A percentile compares a stretch with the other conserved stretches of the same genome.
Evolutionary conservation across 2,797 vertebrate genomes (phyloP).

Genomic region (Vultur gryphus): DNA sequence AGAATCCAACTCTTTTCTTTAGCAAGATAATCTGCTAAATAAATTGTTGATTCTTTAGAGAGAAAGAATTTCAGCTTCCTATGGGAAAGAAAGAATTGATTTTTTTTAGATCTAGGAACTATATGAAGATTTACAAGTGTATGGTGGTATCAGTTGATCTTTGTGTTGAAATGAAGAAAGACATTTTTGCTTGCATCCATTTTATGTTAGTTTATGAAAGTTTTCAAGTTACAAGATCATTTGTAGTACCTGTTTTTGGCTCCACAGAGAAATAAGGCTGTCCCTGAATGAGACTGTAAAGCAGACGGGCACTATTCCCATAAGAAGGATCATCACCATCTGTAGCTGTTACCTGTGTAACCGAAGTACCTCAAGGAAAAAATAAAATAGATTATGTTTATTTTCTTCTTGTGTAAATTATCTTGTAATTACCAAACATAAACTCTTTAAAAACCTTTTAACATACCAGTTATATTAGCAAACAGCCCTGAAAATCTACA

Average conservation of each 20-base stretch:
- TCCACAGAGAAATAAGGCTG: slow-evolving; percentile 97
- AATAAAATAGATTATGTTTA: not conserved
- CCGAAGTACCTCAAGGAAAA: slow-evolving; percentile 83
- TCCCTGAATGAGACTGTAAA: slow-evolving; percentile 89
- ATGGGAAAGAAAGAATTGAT: not conserved
- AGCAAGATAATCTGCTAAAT: not conserved
- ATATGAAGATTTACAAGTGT: not conserved
- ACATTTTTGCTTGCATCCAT: not conserved
- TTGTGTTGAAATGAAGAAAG: not conserved
- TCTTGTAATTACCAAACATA: not conserved
- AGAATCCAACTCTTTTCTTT: not conserved
- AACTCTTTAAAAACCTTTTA: not conserved
- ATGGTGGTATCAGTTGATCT: not conserved
- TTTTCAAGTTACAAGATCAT: not conserved
- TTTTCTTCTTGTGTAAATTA: not conserved
- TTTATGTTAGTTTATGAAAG: not conserved
- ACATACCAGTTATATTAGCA: not conserved
- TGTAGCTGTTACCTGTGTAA: slow-evolving; percentile 90
- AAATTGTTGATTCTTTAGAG: not conserved
- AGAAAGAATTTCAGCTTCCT: not conserved
- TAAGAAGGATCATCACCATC: slow-evolving; percentile 87
- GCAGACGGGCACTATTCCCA: slow-evolving; percentile 86
- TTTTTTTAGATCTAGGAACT: not conserved
- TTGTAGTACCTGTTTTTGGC: slow-evolving; percentile 87
- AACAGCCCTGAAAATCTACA: not conserved